Percentiles rank a stretch among this genome's conserved stretches.
Conservation (phyloP, 2,113 vertebrate genomes). For the Menura novaehollandiae region DNA sequence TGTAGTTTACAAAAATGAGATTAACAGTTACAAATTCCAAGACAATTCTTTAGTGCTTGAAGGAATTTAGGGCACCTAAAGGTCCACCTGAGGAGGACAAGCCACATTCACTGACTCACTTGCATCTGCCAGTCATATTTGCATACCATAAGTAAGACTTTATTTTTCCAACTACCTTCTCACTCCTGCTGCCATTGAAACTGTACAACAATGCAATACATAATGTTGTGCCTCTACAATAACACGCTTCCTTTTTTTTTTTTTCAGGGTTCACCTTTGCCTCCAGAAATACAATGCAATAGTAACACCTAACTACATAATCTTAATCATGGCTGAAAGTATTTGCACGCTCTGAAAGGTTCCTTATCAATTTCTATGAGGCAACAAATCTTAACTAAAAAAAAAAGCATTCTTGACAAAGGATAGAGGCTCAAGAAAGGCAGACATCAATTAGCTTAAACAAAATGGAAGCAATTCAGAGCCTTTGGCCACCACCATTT, state of each 20-base stretch:
- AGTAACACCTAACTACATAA: not conserved
- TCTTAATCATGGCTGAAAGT: not conserved
- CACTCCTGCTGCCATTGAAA: not conserved
- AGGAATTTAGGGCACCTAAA: not conserved
- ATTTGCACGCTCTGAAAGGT: not conserved
- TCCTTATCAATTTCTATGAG: not conserved
- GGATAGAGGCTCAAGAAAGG: not conserved
- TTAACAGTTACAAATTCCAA: not conserved
- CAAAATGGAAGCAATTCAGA: not conserved
- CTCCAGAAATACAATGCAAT: not conserved
- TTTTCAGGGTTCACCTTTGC: not conserved
- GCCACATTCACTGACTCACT: not conserved
- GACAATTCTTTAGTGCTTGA: not conserved
- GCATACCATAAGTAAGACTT: not conserved
- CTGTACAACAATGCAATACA: not conserved
- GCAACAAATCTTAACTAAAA: not conserved
- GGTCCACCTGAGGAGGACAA: not conserved
- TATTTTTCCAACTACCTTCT: not conserved
- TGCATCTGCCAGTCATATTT: not conserved
- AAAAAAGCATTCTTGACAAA: not conserved
- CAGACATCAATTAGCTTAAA: not conserved
- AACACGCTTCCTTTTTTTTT: not conserved
- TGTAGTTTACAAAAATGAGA: not conserved
- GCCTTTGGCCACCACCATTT: not conserved
- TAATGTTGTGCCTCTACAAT: not conserved